Base-by-base conservation (phyloP, 2,113 vertebrate genomes). In the Steatornis caripensis region DNA sequence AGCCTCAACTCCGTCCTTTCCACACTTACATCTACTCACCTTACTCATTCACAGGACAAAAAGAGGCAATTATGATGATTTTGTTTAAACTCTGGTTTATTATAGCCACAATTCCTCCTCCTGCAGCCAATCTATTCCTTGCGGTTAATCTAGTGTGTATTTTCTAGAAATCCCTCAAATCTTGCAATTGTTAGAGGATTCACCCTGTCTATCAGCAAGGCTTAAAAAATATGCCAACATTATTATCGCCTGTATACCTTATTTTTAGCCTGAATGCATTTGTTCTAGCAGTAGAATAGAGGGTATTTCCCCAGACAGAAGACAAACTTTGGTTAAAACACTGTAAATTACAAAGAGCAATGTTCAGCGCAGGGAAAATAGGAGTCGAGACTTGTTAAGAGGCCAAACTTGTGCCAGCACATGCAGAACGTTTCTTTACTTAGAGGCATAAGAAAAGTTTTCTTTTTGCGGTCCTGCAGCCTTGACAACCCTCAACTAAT, bases 231-330 rank as follows among this genome's bases (percentile, higher is more conserved):
- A 30, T 4, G 55, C 32, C 43, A 70, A 16, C 43, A 15, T 60
- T 45, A 48, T 78, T 75, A 60, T 41, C 0, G 2, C 20, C 64
- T 27, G 15, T 26, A 15, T 48, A 36, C 23, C 60, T 89, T 76
- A 68, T 89, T 77, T 95, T 93, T 77, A 95, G 86, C 76, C 57
- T 1, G 2, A 79, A 69, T 64, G 24, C 37, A 36, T 93, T 91
- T 94, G 32, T 89, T 93, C 64, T 53, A 81, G 55, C 2, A 5
- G 51, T 26, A 32, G 30, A 55, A 39, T 3, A 84, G 43, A 87
- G 86, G 70, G 72, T 93, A 94, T 94, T 97, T 96, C 96, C 94
- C 86, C 84, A 90, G 90, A 74, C 43, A 89, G 72, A 62, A 74
- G 72, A 70, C 37, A 89, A 87, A 71, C 70, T 87, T 94, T 91